phyloP scores from a whole-genome alignment of 2,888 invertebrate genomes.

The Phaonia tiefii region DNA sequence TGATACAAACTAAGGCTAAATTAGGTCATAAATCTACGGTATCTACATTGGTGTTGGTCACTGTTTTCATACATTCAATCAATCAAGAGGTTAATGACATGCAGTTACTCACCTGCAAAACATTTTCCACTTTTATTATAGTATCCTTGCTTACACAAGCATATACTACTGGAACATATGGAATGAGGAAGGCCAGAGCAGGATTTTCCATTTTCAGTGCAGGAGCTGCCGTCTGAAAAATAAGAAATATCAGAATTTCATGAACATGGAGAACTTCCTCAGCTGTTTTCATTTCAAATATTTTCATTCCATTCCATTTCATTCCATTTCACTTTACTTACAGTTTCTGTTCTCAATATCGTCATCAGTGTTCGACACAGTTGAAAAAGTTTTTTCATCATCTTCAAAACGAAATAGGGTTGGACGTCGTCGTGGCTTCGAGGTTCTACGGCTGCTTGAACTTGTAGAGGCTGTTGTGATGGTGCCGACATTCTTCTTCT shows the following conservation, averaged over 20 bases:
- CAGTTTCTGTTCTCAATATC: slow-evolving; percentile 76
- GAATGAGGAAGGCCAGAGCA: slow-evolving; percentile 78
- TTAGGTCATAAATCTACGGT: too few species aligned
- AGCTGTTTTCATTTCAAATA: too few species aligned
- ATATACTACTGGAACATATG: slow-evolving; percentile 76
- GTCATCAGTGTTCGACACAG: slow-evolving; percentile 78
- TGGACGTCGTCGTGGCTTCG: slow-evolving; percentile 69
- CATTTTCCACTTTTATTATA: slow-evolving; percentile 76
- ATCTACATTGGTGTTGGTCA: too few species aligned
- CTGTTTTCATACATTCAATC: too few species aligned
- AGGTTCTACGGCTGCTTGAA: slow-evolving; percentile 70
- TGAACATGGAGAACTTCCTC: too few species aligned
- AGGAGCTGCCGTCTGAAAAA: slow-evolving; percentile 74
- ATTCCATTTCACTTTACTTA: slow-evolving; percentile 63
- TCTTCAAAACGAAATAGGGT: slow-evolving; percentile 73
- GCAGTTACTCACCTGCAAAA: slow-evolving; percentile 74
- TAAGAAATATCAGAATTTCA: too few species aligned
- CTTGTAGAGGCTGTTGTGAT: slow-evolving; percentile 71
- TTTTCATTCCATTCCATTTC: background rate
- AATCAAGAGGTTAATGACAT: too few species aligned
- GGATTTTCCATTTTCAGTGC: slow-evolving; percentile 74
- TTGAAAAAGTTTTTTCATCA: slow-evolving; percentile 78
- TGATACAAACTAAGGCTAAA: too few species aligned
- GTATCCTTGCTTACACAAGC: slow-evolving; percentile 77
- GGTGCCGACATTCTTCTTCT: slow-evolving; percentile 73